phyloP scores from a whole-genome alignment of 2,113 vertebrate species.

The Anarrhichthys ocellatus region DNA sequence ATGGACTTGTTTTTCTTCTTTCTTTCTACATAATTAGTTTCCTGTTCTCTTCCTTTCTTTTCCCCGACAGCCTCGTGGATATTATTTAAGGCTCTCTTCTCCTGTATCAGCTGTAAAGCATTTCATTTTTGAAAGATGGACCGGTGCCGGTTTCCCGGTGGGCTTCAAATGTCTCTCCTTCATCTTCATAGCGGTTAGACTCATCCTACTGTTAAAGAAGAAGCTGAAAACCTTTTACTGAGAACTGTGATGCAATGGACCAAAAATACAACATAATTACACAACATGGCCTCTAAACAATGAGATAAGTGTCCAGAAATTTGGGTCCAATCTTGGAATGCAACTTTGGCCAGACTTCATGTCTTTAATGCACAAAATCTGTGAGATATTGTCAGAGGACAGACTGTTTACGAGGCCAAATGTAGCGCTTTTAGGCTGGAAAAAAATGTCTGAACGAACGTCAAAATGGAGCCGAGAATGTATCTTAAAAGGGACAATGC shows the following conservation, averaged over 20 bases:
- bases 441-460: neutral
- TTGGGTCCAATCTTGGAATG: constrained; percentile 2
- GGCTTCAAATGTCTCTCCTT: constrained; percentile 18
- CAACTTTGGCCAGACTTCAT: constrained; percentile 7
- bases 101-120: constrained; percentile 43
- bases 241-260: neutral
- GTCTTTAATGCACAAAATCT: constrained; percentile 28
- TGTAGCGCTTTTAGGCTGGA: neutral
- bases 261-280: constrained; percentile 34
- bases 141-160: constrained; percentile 22
- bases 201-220: constrained; percentile 8
- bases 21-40: constrained; percentile 68
- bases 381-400: constrained; percentile 14
- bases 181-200: neutral
- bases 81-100: constrained; percentile 58
- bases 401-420: neutral
- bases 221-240: constrained; percentile 24
- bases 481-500: constrained; percentile 20
- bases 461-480: constrained; percentile 24
- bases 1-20: constrained; percentile 70
- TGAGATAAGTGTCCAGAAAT: neutral
- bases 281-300: constrained; percentile 16
- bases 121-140: constrained; percentile 51
- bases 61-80: constrained; percentile 35
- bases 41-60: constrained; percentile 51